Evolutionary conservation across 2,888 invertebrate genomes (phyloP).

Genomic region (Pachycephus smyrnensis): DNA sequence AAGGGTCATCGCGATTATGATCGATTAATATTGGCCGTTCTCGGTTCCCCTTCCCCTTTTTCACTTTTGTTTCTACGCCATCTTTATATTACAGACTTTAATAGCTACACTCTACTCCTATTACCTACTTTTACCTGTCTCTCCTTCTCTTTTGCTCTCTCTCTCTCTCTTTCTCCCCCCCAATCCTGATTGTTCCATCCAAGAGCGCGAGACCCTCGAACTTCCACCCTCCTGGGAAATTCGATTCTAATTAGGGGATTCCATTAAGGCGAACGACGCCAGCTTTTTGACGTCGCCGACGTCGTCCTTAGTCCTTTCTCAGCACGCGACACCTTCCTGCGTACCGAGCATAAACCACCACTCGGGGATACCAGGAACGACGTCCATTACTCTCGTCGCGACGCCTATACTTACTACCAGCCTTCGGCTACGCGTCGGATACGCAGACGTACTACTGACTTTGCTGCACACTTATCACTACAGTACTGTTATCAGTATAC

Average conservation of each 20-base stretch:
- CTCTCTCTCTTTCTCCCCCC: no score
- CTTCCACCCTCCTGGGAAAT: background rate
- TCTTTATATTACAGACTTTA: background rate
- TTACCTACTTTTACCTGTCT: background rate
- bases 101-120: background rate
- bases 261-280: background rate
- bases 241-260: background rate
- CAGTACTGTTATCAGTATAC: background rate
- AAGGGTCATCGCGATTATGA: constrained; percentile 8
- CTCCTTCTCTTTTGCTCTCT: background rate
- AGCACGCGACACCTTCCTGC: background rate
- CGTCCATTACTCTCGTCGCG: background rate
- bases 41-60: background rate
- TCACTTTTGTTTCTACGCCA: background rate
- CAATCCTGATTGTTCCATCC: background rate
- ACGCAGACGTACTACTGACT: background rate
- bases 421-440: background rate
- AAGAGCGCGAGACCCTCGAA: background rate
- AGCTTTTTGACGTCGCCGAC: background rate
- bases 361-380: background rate
- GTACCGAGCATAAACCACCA: background rate
- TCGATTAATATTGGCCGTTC: constrained; percentile 13
- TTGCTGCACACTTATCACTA: background rate
- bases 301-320: background rate
- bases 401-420: background rate